Conservation (phyloP, 2,888 invertebrate species). For the Xanthia togata region DNA sequence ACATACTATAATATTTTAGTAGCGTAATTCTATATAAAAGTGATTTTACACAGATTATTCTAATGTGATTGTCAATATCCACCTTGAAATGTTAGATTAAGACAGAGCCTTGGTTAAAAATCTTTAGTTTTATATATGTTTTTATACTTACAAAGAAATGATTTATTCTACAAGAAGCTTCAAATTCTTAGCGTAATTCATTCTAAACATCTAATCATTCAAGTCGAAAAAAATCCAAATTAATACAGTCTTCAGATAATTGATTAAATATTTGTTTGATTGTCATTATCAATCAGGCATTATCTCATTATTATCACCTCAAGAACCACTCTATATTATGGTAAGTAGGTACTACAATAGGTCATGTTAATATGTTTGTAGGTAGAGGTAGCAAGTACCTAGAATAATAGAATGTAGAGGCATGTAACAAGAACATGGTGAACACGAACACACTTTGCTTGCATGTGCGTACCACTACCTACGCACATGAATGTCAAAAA, state of each 20-base stretch:
- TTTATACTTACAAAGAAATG: conserved; percentile 9
- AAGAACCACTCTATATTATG: not conserved
- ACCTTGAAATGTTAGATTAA: conserved; percentile 11
- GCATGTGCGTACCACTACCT: too few relatives aligned
- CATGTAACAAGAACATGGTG: too few relatives aligned
- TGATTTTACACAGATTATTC: conserved; percentile 4
- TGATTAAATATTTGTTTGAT: not conserved
- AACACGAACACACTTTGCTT: too few relatives aligned
- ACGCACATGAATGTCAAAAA: too few relatives aligned
- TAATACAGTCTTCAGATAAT: conserved; percentile 11
- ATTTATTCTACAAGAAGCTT: conserved; percentile 2
- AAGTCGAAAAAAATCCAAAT: not conserved
- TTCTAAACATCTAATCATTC: not conserved
- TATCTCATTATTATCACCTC: not conserved
- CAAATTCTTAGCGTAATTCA: conserved; percentile 11
- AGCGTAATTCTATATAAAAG: not conserved
- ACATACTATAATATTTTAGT: not conserved
- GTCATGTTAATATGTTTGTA: too few relatives aligned
- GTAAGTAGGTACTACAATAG: conserved; percentile 24
- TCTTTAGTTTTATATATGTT: conserved; percentile 1
- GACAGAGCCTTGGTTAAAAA: not conserved
- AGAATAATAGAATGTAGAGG: too few relatives aligned
- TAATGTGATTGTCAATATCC: not conserved
- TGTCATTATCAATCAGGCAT: not conserved
- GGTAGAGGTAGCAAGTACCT: too few relatives aligned